Evolutionary conservation across 92 coral and sea anemone species (phyloP), one percentile per base, ranked within the genome.

Genomic region (Plumapathes pennacea): DNA sequence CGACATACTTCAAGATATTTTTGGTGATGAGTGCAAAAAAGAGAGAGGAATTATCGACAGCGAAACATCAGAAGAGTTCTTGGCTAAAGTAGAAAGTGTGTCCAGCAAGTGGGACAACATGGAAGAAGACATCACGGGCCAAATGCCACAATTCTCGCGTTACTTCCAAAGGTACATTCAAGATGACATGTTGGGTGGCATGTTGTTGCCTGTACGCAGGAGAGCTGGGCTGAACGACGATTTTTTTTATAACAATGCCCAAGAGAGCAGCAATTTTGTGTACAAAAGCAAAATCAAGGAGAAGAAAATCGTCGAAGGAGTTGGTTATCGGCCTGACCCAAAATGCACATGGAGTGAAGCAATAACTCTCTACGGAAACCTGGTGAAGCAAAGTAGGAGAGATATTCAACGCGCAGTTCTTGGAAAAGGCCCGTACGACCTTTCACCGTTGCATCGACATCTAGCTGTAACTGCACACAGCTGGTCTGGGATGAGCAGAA

Each of bases 31-130:
- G 41, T 28, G 11, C 18, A 50, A 49, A 38, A 38, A 72, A 26
- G 59, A 73, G 46, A 64, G 60, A 42, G 76, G 71, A 4, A 42
- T 73, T 15, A 39, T 64, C 25, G 71, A 74, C 67, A 72, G 72
- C 28, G 17, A 38, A 12, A 74, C 59, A 5, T 32, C 37, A 6
- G 74, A 60, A 2, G 89, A 75, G 53, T 76, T 82, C 41, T 12
- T 76, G 49, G 84, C 84, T 4, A 61, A 76, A 69, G 85, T 62
- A 32, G 63, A 58, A 34, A 81, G 78, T 33, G 80, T 69, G 14
- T 49, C 77, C 20, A 42, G 20, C 31, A 81, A 81, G 45, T 81
- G 88, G 82, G 74, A 81, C 55, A 39, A 25, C 14, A 6, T 66
- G 3, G 78, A 81, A 44, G 50, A 38, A 38, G 38, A 50, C 31